Base-by-base conservation (phyloP, 2,797 vertebrate species). In the Euthynnus affinis region DNA sequence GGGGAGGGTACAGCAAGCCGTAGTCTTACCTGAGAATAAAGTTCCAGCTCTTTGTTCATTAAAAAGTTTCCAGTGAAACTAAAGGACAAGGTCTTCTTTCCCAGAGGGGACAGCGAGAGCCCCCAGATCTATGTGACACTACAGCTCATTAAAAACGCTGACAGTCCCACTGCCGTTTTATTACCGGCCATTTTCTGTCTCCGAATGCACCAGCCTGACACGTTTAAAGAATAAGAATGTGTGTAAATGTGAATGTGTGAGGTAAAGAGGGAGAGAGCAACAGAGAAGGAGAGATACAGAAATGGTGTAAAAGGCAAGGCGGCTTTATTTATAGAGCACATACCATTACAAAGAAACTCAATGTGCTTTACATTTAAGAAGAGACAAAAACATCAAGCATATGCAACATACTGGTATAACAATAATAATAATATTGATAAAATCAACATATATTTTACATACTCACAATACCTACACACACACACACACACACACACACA, bases 51-150 rank as follows among this genome's bases (percentile, higher is more conserved):
- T 91, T 85, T 88, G 84, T 91, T 93, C 92, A 93, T 94, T 94
- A 92, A 93, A 94, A 93, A 88, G 91, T 93, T 91, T 92, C 78
- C 49, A 9, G 57, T 69, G 40, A 87, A 91, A 87, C 71, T 75
- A 86, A 82, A 82, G 78, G 81, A 90, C 88, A 83, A 80, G 70
- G 71, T 74, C 44, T 74, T 76, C 79, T 59, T 71, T 81, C 85
- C 79, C 60, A 57, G 29, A 72, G 80, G 82, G 64, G 74, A 85
- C 80, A 65, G 71, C 20, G 3, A 51, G 23, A 71, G 66, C 60
- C 85, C 73, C 84, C 70, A 78, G 84, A 87, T 83, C 83, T 73
- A 57, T 69, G 82, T 81, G 80, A 87, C 87, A 82, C 83, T 73
- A 48, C 71, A 85, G 82, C 88, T 93, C 90, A 93, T 93, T 93